Conservation (phyloP, 2,113 vertebrate species). For the Oncorhynchus masou region DNA sequence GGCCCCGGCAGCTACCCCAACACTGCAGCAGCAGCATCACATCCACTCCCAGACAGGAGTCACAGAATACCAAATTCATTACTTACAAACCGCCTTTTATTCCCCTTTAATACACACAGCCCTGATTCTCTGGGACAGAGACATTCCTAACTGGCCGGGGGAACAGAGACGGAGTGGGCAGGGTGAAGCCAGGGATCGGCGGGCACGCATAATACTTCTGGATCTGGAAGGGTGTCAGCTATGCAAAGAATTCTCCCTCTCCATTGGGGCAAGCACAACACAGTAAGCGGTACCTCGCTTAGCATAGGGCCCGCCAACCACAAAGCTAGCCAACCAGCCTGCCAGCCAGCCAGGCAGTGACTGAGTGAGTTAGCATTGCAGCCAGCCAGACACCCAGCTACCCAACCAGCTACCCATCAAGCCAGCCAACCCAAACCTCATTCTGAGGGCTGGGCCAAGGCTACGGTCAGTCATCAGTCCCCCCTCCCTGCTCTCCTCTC, state of each 20-base stretch:
- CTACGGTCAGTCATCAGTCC: conserved; percentile 32
- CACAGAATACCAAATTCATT: conserved; percentile 48
- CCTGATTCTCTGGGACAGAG: conserved; percentile 23
- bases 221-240: conserved; percentile 5
- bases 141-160: not conserved
- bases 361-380: not conserved
- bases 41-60: conserved; percentile 40
- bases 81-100: conserved; percentile 33
- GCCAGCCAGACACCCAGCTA: not conserved
- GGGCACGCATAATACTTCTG: conserved; percentile 17
- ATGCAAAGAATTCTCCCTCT: conserved; percentile 14
- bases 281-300: not conserved
- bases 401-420: conserved; percentile 13
- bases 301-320: conserved; percentile 1
- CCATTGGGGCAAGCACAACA: not conserved
- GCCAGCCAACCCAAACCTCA: conserved; percentile 38
- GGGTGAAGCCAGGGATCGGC: conserved; percentile 12
- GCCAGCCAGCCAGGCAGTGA: conserved; percentile 23
- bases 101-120: conserved; percentile 11
- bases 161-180: not conserved
- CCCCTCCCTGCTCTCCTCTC: not conserved
- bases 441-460: conserved; percentile 29
- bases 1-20: not conserved
- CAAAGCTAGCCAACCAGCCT: conserved; percentile 7
- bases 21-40: conserved; percentile 25